Conservation (phyloP, 2,797 vertebrate species). For the Sebastes elongatus region DNA sequence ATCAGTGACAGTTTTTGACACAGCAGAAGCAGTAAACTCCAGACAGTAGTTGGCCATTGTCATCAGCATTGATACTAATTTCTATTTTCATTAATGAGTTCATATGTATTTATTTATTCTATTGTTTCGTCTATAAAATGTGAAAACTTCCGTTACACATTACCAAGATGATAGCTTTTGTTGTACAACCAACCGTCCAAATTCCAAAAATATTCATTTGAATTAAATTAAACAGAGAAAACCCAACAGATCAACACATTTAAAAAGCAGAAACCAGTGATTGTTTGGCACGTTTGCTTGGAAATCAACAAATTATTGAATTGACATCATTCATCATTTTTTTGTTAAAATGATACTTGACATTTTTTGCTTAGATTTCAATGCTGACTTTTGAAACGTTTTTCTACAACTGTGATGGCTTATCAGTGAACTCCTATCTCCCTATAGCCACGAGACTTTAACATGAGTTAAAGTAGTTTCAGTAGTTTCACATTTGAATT, state of each 20-base stretch:
- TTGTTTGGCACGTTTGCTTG: too few species aligned
- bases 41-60: neutral
- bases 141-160: neutral
- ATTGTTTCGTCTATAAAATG: neutral
- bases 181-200: too few species aligned
- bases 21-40: neutral
- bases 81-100: too few species aligned
- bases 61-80: too few species aligned
- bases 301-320: neutral
- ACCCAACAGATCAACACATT: neutral
- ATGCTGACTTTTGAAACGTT: neutral
- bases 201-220: too few species aligned
- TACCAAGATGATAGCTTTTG: too few species aligned
- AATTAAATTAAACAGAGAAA: neutral
- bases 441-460: neutral
- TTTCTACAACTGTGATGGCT: too few species aligned
- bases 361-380: neutral
- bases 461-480: too few species aligned
- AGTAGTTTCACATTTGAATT: neutral
- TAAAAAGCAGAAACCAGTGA: neutral
- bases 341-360: neutral
- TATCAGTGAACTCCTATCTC: neutral
- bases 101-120: too few species aligned
- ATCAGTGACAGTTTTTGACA: too few species aligned
- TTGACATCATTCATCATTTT: too few species aligned